Evolutionary conservation across 2,888 invertebrate genomes (phyloP).

Genomic region (Parthenolecanium corni): DNA sequence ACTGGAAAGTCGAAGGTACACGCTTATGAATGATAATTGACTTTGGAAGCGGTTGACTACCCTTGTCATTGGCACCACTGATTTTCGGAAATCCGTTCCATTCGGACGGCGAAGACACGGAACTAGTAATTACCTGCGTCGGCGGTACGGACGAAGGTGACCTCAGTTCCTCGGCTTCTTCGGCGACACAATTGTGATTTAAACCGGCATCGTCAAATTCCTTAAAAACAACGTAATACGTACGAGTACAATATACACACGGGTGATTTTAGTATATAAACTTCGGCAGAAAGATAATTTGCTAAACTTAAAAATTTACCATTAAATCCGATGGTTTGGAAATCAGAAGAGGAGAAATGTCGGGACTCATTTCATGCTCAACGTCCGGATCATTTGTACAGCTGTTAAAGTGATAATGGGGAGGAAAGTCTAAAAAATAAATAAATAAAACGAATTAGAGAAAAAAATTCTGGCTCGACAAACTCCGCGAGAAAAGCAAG

Average conservation of each 20-base stretch:
- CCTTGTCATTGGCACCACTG: not conserved
- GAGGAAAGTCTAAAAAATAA: constrained; percentile 14
- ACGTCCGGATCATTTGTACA: constrained; percentile 5
- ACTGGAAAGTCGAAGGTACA: constrained; percentile 21
- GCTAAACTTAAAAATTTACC: no score
- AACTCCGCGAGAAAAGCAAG: no score
- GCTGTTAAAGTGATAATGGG: constrained; percentile 7
- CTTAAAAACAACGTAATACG: not conserved
- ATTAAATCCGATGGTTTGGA: constrained; percentile 12
- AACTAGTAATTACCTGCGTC: not conserved
- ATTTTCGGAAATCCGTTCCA: constrained; percentile 3
- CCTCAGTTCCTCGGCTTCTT: constrained; percentile 1
- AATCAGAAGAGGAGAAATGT: constrained; percentile 12
- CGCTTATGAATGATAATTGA: not conserved
- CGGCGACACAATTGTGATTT: constrained; percentile 6
- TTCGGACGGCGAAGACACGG: not conserved
- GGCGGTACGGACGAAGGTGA: not conserved
- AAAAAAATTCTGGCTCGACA: constrained; percentile 6
- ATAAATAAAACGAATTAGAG: not conserved
- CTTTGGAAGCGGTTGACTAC: not conserved
- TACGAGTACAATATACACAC: not conserved
- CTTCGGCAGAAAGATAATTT: no score
- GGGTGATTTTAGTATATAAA: not conserved
- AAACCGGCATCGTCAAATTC: constrained; percentile 10
- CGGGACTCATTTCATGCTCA: constrained; percentile 16